Evolutionary conservation across 2,888 invertebrate species (phyloP), one percentile per base, ranked within the genome.

Genomic region (Cepaea hortensis): DNA sequence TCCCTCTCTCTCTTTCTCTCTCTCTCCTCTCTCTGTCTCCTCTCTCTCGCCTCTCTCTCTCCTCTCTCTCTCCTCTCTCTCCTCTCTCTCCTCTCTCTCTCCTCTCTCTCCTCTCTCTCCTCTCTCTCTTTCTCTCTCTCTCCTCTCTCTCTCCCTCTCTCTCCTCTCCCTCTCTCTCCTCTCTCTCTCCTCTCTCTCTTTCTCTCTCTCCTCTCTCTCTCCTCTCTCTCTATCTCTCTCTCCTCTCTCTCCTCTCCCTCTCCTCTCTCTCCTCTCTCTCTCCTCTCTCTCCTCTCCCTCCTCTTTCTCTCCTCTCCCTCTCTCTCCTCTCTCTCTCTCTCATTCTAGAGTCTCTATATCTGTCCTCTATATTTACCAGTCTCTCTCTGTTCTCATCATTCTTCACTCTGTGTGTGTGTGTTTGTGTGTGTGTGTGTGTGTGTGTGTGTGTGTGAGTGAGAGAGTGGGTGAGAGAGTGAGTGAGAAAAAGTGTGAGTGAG

Each of bases 341-440:
- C 82, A 83, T 82, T 86, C 86, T 86, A 75, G 73, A 82, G 9
- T 9, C 9, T 15, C 65, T 18, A 15, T 65, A 65, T 15, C 13
- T 65, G 65, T 65, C 65, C 65, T 65, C 9, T 9, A 0, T 18
- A 65, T 18, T 35, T 35, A 35, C 35, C 35, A 35, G 35, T 35
- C 35, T 35, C 35, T 35, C 35, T 35, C 35, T 35, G 35, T 35
- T 35, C 35, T 35, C 35, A 35, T 35, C 35, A 35, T 35, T 35
- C 35, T 35, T 35, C 35, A 35, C 35, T 35, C 35, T 35, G 35
- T 35, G 35, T 35, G 35, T 35, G 35, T 35, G 35, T 35, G 35
- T 35, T 0, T 35, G 35, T 35, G 35, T 35, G 35, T 35, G 35
- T 35, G 35, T 35, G 35, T 35, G 35, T 35, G 35, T 35, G 35